Conservation (phyloP, 2,797 vertebrate genomes). For the Eleutherodactylus coqui region DNA sequence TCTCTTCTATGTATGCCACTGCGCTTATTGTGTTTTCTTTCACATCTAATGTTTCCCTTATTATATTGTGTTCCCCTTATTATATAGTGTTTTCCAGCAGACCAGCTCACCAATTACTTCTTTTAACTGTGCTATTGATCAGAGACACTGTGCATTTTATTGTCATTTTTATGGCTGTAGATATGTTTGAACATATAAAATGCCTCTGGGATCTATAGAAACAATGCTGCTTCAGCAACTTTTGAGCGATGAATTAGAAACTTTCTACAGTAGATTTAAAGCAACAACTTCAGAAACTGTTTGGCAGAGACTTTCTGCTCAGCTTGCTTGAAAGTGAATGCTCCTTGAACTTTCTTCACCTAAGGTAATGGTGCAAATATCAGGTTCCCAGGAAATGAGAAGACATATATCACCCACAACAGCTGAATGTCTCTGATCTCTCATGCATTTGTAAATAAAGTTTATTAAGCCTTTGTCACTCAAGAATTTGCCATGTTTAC, state of each 20-base stretch:
- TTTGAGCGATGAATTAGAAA: conserved; percentile 42
- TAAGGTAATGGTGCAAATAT: conserved; percentile 46
- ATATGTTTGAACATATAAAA: conserved; percentile 16
- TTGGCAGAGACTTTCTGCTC: neutral
- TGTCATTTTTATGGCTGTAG: conserved; percentile 29
- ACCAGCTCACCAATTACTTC: neutral
- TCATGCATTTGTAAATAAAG: conserved; percentile 51
- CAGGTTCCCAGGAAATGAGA: conserved; percentile 59
- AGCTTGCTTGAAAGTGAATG: conserved; percentile 46
- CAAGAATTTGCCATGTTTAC: conserved; percentile 32
- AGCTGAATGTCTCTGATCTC: conserved; percentile 49
- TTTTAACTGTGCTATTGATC: conserved; percentile 25
- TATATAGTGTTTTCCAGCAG: neutral
- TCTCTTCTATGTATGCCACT: too few relatives aligned
- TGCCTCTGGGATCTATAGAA: conserved; percentile 34
- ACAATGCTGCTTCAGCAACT: conserved; percentile 3
- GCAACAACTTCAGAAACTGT: conserved; percentile 11
- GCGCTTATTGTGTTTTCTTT: neutral
- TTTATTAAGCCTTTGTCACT: conserved; percentile 51
- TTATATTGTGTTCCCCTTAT: neutral
- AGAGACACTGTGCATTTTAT: neutral
- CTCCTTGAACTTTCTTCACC: conserved; percentile 58
- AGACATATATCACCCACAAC: conserved; percentile 48
- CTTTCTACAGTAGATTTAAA: conserved; percentile 43
- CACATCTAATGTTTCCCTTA: neutral